Conservation (phyloP, 2,888 invertebrate genomes). For the Microctonus hyperodae region DNA sequence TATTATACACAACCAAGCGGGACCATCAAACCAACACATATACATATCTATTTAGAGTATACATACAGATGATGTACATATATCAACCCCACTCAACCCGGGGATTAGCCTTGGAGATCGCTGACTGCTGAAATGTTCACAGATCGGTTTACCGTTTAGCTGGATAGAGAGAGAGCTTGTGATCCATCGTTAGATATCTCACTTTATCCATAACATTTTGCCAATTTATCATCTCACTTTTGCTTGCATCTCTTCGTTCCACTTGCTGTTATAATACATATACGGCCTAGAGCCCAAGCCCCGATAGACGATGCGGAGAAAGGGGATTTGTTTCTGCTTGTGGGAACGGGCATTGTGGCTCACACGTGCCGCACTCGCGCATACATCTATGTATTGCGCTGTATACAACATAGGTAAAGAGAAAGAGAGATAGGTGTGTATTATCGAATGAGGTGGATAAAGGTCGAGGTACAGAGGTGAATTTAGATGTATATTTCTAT, state of each 20-base stretch:
- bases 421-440: slow-evolving; percentile 22
- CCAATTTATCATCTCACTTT: slow-evolving; percentile 37
- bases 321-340: slow-evolving; percentile 45
- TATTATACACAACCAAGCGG: slow-evolving; percentile 7
- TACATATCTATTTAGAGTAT: slow-evolving; percentile 24
- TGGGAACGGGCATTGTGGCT: slow-evolving; percentile 69
- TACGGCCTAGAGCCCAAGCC: slow-evolving; percentile 31
- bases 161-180: slow-evolving; percentile 60
- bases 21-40: too few species aligned
- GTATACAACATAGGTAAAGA: slow-evolving; percentile 19
- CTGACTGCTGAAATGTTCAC: slow-evolving; percentile 63
- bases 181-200: slow-evolving; percentile 45
- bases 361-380: slow-evolving; percentile 68
- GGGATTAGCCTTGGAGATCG: slow-evolving; percentile 62
- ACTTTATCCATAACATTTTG: neutral
- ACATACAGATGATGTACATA: slow-evolving; percentile 43
- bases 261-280: slow-evolving; percentile 20
- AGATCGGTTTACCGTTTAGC: slow-evolving; percentile 63
- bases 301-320: too few species aligned
- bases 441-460: slow-evolving; percentile 14
- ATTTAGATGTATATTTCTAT: slow-evolving; percentile 24
- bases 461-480: slow-evolving; percentile 24
- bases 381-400: slow-evolving; percentile 35
- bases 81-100: slow-evolving; percentile 58
- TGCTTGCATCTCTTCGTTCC: neutral